Evolutionary conservation across 2,797 vertebrate genomes (phyloP).

Genomic region (Paramormyrops hopkinsi): DNA sequence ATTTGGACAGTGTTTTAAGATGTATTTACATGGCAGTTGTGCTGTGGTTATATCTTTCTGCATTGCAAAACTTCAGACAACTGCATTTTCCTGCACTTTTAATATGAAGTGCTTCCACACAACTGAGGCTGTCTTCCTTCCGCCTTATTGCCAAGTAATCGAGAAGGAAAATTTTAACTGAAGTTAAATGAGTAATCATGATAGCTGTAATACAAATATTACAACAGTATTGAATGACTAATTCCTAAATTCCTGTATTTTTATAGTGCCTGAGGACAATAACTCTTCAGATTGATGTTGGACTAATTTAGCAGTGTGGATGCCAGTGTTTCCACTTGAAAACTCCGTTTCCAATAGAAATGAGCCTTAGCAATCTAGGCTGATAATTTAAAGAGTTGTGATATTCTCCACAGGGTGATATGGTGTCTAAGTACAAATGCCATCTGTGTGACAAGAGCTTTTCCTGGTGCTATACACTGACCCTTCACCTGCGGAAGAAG

Average conservation of each 20-base stretch:
- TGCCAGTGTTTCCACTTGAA: background rate
- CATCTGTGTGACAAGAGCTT: slow-evolving; percentile 70
- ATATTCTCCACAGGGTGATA: slow-evolving; percentile 48
- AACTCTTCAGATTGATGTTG: background rate
- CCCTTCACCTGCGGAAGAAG: slow-evolving; percentile 63
- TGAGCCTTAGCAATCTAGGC: background rate
- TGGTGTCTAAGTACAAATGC: slow-evolving; percentile 67
- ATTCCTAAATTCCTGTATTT: background rate
- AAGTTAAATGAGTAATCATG: background rate
- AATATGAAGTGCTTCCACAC: background rate
- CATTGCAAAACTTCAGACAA: background rate
- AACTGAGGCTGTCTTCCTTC: background rate
- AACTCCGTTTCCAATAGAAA: background rate
- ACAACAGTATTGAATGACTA: background rate
- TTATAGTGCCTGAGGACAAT: background rate
- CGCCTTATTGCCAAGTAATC: background rate
- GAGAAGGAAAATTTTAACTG: background rate
- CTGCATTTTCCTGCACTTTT: background rate
- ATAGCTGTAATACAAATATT: background rate
- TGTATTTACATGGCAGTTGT: background rate
- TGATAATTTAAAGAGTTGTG: background rate
- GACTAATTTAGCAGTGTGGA: background rate
- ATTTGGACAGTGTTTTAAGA: background rate
- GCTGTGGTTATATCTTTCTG: background rate
- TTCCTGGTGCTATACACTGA: slow-evolving; percentile 71